Percentiles rank a stretch among this genome's conserved stretches.
Conservation (phyloP, 2,888 invertebrate genomes). For the Zhengitettix transpicula region DNA sequence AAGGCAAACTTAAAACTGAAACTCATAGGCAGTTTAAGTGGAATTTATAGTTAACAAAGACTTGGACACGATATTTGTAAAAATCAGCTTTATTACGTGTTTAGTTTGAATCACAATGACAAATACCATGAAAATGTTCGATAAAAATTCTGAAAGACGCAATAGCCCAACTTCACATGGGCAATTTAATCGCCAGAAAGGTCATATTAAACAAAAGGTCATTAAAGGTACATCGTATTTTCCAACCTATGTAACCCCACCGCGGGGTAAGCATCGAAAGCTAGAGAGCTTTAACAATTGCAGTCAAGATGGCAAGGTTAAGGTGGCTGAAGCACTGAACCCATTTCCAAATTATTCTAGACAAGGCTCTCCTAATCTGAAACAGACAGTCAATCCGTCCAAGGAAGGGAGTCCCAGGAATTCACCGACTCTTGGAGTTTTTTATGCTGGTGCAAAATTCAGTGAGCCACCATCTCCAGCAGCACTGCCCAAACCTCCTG, state of each 20-base stretch:
- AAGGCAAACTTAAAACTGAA: background rate
- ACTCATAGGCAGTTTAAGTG: background rate
- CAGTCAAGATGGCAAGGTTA: background rate
- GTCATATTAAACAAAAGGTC: constrained; percentile 10
- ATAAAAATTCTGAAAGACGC: constrained; percentile 6
- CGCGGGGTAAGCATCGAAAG: constrained; percentile 12
- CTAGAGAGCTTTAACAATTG: constrained; percentile 4
- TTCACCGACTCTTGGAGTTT: constrained; percentile 15
- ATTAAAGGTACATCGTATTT: constrained; percentile 11
- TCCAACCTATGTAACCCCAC: constrained; percentile 10
- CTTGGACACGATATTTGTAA: too few relatives aligned
- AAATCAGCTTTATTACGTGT: background rate
- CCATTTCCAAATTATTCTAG: constrained; percentile 6
- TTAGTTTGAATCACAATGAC: constrained; percentile 6
- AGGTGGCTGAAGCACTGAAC: background rate
- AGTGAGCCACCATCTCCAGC: constrained; percentile 66
- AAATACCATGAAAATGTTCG: constrained; percentile 10
- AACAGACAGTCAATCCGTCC: constrained; percentile 16
- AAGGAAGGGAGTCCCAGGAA: constrained; percentile 16
- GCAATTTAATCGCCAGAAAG: constrained; percentile 9
- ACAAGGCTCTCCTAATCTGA: constrained; percentile 15
- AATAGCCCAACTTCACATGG: constrained; percentile 10
- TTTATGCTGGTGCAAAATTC: constrained; percentile 60
- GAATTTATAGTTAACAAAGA: background rate
- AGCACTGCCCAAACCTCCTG: constrained; percentile 62